Evolutionary conservation across 2,113 vertebrate species (phyloP).

Genomic region (Nannobrachium achirus): DNA sequence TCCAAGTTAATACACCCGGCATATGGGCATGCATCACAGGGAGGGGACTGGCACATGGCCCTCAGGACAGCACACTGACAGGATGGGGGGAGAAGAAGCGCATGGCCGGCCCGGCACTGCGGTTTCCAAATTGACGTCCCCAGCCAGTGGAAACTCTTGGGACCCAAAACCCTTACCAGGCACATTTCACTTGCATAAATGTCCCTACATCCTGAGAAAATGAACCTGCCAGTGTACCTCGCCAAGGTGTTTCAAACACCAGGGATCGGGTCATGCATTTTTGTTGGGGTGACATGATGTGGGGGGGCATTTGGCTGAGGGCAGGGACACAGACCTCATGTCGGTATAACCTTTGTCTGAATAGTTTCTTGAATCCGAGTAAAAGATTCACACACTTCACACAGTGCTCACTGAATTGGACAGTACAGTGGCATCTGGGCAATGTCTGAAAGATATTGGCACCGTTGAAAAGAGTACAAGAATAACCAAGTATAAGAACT

Average conservation of each 20-base stretch:
- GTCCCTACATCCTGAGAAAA: constrained; percentile 38
- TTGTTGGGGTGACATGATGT: neutral
- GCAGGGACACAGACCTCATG: constrained; percentile 40
- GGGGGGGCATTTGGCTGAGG: constrained; percentile 27
- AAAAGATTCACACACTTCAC: too few relatives aligned
- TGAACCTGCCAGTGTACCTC: constrained; percentile 25
- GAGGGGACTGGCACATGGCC: constrained; percentile 63
- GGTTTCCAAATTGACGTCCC: constrained; percentile 22
- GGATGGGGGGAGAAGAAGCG: constrained; percentile 29
- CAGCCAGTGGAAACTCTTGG: constrained; percentile 40
- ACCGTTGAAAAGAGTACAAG: too few relatives aligned
- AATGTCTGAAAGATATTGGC: too few relatives aligned
- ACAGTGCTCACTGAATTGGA: too few relatives aligned
- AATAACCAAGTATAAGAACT: too few relatives aligned
- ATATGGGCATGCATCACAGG: constrained; percentile 69
- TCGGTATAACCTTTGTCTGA: constrained; percentile 49
- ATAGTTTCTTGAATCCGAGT: constrained; percentile 24
- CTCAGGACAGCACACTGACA: constrained; percentile 60
- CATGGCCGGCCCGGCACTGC: constrained; percentile 17
- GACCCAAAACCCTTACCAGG: constrained; percentile 48
- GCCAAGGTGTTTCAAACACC: constrained; percentile 7
- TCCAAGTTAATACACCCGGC: constrained; percentile 65
- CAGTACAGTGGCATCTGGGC: too few relatives aligned
- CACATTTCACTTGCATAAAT: constrained; percentile 57
- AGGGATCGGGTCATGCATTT: constrained; percentile 41